phyloP scores from a whole-genome alignment of 2,113 vertebrate genomes.

The Lophochroa leadbeateri region DNA sequence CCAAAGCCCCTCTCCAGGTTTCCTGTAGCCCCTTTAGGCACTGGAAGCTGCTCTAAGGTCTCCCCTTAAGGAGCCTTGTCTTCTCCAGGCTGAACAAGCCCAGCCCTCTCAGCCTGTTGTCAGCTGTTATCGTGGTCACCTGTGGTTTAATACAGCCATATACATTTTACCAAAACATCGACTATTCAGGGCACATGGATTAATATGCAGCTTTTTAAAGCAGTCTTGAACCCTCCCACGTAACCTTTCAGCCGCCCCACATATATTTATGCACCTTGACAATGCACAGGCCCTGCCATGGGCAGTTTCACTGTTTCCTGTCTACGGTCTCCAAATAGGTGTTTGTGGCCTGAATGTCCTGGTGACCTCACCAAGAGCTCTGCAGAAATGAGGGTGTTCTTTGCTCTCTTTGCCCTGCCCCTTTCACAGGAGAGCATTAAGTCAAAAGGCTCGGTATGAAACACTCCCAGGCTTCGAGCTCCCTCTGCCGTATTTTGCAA shows the following conservation, averaged over 20 bases:
- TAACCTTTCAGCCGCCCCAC: background rate
- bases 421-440: background rate
- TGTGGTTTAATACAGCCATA: background rate
- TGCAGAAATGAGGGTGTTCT: background rate
- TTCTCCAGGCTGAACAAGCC: background rate
- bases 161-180: background rate
- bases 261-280: background rate
- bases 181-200: background rate
- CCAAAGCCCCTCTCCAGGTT: background rate
- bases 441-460: background rate
- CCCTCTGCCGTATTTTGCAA: conserved; percentile 48
- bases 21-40: background rate
- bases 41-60: background rate
- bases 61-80: background rate
- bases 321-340: background rate
- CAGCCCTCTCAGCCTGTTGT: background rate
- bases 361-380: background rate
- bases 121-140: background rate
- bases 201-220: background rate
- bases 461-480: conserved; percentile 53
- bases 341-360: background rate
- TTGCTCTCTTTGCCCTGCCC: background rate
- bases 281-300: background rate
- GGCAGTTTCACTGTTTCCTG: background rate
- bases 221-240: background rate